Conservation (phyloP, 64 coral and sea anemone genomes). For the Hydrozoanthus tunicans region DNA sequence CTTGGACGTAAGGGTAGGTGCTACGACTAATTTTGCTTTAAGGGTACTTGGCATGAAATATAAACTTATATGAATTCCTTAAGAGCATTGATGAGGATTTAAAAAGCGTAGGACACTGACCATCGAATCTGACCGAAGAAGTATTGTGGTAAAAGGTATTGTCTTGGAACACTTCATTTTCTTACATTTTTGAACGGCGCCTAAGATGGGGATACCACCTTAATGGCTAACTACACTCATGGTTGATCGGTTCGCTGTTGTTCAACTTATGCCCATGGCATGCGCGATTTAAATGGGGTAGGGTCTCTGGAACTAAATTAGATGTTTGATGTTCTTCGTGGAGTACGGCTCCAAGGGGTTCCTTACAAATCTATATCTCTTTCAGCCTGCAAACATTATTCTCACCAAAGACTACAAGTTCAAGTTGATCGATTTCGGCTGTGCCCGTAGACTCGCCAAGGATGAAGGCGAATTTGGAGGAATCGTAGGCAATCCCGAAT, state of each 20-base stretch:
- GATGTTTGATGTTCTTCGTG: too few species aligned
- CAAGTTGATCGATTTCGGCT: conserved; percentile 90
- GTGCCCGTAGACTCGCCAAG: conserved; percentile 68
- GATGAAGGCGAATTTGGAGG: conserved; percentile 73
- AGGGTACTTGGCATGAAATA: neutral
- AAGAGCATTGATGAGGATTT: neutral
- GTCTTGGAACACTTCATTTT: too few species aligned
- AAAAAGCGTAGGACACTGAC: too few species aligned
- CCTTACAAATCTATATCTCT: neutral
- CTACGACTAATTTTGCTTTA: neutral
- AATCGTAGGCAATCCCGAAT: conserved; percentile 81
- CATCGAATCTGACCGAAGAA: too few species aligned
- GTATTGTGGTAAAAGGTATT: too few species aligned
- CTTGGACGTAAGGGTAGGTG: conserved; percentile 85
- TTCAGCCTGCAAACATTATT: conserved; percentile 85
- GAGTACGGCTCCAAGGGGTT: neutral
- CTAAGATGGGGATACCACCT: too few species aligned
- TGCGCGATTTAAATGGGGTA: too few species aligned
- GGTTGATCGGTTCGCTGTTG: too few species aligned
- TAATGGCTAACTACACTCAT: too few species aligned
- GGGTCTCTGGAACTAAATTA: too few species aligned
- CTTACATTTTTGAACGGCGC: too few species aligned
- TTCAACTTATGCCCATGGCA: too few species aligned
- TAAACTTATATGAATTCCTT: neutral
- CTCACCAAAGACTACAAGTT: conserved; percentile 84